phyloP scores from a whole-genome alignment of 2,113 vertebrate species.

The Apodemus speciosus region DNA sequence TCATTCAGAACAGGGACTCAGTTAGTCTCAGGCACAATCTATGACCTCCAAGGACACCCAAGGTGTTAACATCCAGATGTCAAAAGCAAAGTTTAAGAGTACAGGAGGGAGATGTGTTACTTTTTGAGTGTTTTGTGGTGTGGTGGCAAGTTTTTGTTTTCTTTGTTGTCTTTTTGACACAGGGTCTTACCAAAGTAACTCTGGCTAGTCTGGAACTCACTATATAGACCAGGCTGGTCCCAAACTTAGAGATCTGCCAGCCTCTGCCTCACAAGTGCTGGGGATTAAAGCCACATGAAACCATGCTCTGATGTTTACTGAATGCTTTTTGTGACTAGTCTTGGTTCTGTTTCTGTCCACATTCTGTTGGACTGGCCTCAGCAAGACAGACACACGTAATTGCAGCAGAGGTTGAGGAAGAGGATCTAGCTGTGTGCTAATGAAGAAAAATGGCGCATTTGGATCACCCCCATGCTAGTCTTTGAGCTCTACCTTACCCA shows the following conservation, averaged over 20 bases:
- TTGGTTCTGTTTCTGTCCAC: not conserved
- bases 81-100: not conserved
- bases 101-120: not conserved
- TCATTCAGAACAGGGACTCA: not conserved
- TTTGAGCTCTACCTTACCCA: constrained; percentile 38
- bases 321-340: not conserved
- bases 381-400: not conserved
- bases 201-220: not conserved
- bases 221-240: not conserved
- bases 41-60: not conserved
- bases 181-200: not conserved
- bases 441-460: constrained; percentile 41
- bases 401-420: not conserved
- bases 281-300: not conserved
- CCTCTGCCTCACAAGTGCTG: not conserved
- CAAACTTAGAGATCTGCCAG: not conserved
- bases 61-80: not conserved
- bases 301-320: not conserved
- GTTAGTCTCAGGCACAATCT: not conserved
- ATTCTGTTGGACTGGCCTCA: not conserved
- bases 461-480: not conserved
- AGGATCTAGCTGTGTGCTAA: not conserved
- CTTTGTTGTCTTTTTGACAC: not conserved
- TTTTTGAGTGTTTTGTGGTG: not conserved
- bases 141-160: not conserved